Evolutionary conservation across 1,140 invertebrate genomes (phyloP), one percentile per base, ranked within the genome.

Genomic region (Trichogramma pretiosum): DNA sequence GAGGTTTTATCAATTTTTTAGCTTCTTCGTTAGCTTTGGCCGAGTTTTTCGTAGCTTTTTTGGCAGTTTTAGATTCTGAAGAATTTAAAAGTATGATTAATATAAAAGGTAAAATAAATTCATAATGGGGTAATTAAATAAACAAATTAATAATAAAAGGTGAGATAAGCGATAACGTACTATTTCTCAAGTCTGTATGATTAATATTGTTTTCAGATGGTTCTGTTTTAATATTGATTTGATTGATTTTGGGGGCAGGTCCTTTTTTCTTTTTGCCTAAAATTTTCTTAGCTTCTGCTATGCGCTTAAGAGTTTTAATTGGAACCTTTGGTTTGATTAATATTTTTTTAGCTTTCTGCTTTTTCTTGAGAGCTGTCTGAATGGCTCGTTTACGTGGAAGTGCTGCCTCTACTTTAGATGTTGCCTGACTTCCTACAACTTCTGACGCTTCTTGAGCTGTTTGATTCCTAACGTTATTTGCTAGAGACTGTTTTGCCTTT

Each of bases 291-390:
- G 57, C 42, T 14, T 63, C 60, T 18, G 56, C 53, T 23, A 67
- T 54, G 34, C 62, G 56, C 22, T 62, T 63, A n/a, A 70, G 48
- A 48, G 61, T 54, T 28, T 67, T 72, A 16, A 59, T 61, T 5
- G 62, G 60, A 38, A 64, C 63, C 56, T 65, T 69, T 36, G 65
- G 60, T 38, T 70, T 72, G 7, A 62, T 63, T 28, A 70, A 70
- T 3, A 67, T 59, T 7, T 69, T 56, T 32, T 56, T 65, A 10
- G 56, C 52, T 42, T 66, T 70, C 4, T 58, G 54, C 28, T 34
- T 71, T 63, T 46, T 65, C 65, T 65, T 68, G 11, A 72, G 55
- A 11, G 45, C 44, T 33, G 56, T 59, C 18, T 62, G 58, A 1
- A 71, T 52, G 7, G 63, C 65, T 42, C 69, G 68, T 43, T 67